Conservation (phyloP, 2,113 vertebrate genomes). For the Oncorhynchus nerka region DNA sequence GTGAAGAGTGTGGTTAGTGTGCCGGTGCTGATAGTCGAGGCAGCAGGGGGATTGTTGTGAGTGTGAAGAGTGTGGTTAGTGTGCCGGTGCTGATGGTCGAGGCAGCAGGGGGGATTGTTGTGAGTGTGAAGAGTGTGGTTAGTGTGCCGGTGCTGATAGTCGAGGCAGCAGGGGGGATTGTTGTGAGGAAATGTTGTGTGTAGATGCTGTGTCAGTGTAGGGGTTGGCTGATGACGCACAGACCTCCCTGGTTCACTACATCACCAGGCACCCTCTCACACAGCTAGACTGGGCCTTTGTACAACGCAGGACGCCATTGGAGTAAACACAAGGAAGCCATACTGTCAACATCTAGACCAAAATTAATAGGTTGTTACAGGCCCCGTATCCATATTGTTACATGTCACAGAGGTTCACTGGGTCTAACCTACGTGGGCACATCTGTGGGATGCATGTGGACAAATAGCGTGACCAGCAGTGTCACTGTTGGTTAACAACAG, state of each 20-base stretch:
- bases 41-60: constrained; percentile 22
- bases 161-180: constrained; percentile 39
- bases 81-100: constrained; percentile 31
- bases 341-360: no score
- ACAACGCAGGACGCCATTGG: neutral
- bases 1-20: constrained; percentile 23
- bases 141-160: constrained; percentile 26
- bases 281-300: constrained; percentile 35
- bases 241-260: constrained; percentile 27
- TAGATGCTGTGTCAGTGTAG: constrained; percentile 41
- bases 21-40: constrained; percentile 35
- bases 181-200: constrained; percentile 52
- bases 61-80: constrained; percentile 24
- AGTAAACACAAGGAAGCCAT: no score
- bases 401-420: no score
- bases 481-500: constrained; percentile 32
- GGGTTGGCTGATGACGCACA: constrained; percentile 37
- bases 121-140: constrained; percentile 27
- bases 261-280: constrained; percentile 38
- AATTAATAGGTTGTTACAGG: no score
- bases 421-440: no score
- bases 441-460: no score
- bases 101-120: constrained; percentile 28
- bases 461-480: constrained; percentile 10
- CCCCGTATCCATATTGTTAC: no score